phyloP scores from a whole-genome alignment of 2,797 vertebrate species.

The Helicolenus hilgendorfi region DNA sequence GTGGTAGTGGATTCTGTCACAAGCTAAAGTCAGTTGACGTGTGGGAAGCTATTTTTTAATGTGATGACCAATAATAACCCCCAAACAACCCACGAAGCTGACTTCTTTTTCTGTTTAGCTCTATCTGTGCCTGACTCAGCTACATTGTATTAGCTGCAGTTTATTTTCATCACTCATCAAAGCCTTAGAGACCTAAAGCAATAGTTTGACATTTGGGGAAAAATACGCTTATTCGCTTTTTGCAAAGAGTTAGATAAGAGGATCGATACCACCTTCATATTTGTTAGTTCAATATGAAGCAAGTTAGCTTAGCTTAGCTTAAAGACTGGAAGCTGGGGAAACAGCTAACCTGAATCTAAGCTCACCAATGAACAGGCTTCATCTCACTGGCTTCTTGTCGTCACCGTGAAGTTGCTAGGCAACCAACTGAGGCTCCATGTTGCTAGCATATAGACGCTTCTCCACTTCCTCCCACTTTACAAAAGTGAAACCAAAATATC shows the following conservation, averaged over 20 bases:
- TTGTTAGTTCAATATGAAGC: background rate
- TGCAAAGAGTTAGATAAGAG: background rate
- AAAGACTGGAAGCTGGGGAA: background rate
- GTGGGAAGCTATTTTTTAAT: constrained; percentile 28
- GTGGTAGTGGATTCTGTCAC: background rate
- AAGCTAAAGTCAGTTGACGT: background rate
- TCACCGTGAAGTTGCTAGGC: background rate
- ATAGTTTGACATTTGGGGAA: background rate
- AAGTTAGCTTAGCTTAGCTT: background rate
- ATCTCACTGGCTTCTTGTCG: background rate
- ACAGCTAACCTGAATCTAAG: background rate
- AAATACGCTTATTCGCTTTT: background rate
- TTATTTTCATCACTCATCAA: constrained; percentile 1
- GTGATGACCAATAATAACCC: constrained; percentile 11
- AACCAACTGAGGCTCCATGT: background rate
- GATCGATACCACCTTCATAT: background rate
- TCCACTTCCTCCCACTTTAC: too few relatives aligned
- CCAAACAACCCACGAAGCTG: constrained; percentile 1
- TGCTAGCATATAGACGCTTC: background rate
- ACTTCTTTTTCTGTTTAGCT: background rate
- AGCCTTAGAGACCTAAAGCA: background rate
- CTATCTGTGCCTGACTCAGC: background rate
- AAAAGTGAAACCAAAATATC: too few relatives aligned
- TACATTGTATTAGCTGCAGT: background rate
- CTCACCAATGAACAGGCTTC: background rate